Percentiles rank a stretch among this genome's conserved stretches.
Conservation (phyloP, 2,113 vertebrate genomes). For the Xyliphius kryptos region DNA sequence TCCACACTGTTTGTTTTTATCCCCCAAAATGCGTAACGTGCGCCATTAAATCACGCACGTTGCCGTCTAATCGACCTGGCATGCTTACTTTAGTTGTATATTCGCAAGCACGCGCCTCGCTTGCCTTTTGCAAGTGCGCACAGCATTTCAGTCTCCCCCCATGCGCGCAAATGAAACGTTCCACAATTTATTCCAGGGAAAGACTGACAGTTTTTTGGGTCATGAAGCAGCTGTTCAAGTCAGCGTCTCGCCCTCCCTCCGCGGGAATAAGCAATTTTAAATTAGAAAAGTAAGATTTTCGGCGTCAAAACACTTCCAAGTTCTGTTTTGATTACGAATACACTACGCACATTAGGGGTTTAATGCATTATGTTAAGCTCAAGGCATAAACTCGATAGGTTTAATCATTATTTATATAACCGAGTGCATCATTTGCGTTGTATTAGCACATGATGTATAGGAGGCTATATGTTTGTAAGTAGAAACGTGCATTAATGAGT, state of each 20-base stretch:
- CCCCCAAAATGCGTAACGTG: not conserved
- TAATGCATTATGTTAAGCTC: not conserved
- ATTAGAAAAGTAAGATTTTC: constrained; percentile 74
- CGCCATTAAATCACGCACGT: too few relatives aligned
- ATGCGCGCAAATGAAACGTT: constrained; percentile 63
- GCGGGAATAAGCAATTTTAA: constrained; percentile 80
- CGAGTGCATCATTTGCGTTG: too few relatives aligned
- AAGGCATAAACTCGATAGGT: too few relatives aligned
- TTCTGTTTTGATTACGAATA: constrained; percentile 23
- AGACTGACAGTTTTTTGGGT: constrained; percentile 88
- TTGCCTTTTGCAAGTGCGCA: too few relatives aligned
- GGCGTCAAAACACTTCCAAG: constrained; percentile 51
- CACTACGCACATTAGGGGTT: constrained; percentile 11
- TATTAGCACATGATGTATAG: too few relatives aligned
- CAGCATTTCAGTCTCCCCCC: constrained; percentile 21
- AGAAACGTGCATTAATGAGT: too few relatives aligned
- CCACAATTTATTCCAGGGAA: constrained; percentile 86
- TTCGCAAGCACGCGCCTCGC: too few relatives aligned
- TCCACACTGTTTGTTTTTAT: not conserved
- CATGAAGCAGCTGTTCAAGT: constrained; percentile 84
- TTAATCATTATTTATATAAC: too few relatives aligned
- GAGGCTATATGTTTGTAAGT: too few relatives aligned
- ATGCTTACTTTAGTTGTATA: too few relatives aligned
- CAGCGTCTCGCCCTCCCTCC: constrained; percentile 70
- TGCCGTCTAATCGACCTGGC: too few relatives aligned